Conservation (phyloP, 2,888 invertebrate species). For the Drosophila picticornis region DNA sequence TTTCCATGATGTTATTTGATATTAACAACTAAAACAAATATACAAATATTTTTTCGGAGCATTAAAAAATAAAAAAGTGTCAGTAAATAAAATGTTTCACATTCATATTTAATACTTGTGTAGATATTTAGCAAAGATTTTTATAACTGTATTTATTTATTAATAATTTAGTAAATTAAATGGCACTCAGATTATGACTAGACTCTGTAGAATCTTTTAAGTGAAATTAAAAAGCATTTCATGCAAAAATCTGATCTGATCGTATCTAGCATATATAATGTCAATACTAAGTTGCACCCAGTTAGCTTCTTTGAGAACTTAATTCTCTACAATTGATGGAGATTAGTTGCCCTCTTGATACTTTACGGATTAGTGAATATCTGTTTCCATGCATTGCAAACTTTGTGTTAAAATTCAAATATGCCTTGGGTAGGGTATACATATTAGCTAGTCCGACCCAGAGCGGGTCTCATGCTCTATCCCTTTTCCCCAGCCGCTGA, state of each 20-base stretch:
- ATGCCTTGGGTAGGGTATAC: constrained; percentile 18
- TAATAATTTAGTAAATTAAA: not conserved
- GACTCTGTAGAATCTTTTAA: not conserved
- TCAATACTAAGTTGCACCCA: not conserved
- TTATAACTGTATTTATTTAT: not conserved
- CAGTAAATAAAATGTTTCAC: not conserved
- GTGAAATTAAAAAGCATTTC: not conserved
- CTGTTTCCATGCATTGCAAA: not conserved
- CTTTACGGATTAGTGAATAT: not conserved
- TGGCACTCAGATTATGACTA: not conserved
- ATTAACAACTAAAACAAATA: not conserved
- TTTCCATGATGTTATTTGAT: not conserved
- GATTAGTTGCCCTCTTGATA: not conserved
- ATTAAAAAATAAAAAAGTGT: not conserved
- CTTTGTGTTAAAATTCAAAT: not conserved
- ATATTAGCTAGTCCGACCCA: constrained; percentile 8
- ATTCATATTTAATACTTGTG: not conserved
- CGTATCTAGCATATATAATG: not conserved
- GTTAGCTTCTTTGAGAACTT: not conserved
- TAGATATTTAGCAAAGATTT: not conserved
- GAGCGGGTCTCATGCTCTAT: not conserved
- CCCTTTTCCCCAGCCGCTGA: not conserved
- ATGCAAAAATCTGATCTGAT: not conserved
- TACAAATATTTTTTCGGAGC: not conserved
- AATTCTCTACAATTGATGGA: not conserved